Evolutionary conservation across 2,113 vertebrate species (phyloP), one percentile per base, ranked within the genome.

Genomic region (Pygoscelis antarcticus): DNA sequence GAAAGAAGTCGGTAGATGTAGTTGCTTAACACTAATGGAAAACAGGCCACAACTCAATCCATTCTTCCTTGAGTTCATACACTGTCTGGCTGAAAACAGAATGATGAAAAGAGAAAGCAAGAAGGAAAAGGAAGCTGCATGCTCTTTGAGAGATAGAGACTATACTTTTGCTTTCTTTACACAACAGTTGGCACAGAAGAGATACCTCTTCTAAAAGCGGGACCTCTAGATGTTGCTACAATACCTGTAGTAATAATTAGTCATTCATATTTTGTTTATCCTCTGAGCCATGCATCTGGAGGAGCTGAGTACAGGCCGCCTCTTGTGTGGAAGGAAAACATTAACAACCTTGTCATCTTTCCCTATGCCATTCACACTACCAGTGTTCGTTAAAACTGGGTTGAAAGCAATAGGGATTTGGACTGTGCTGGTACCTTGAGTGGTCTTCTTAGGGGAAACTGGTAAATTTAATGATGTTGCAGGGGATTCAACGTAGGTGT

Each of bases 351-450:
- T 18, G 40, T 38, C 25, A 0, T 5, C 18, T 13, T 29, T 23
- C 40, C 66, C 30, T 23, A 1, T 17, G 5, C 84, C 36, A 8
- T 66, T 42, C 32, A 1, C 9, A 14, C 16, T 71, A 23, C 27
- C 72, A 11, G 1, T 6, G 29, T 10, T 30, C 11, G 2, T 62
- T 30, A 16, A 42, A 36, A 16, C 6, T 2, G 0, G 13, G 19
- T 44, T 86, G 91, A 78, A 25, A 76, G 47, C 61, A 70, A 16
- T n/a, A 52, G 65, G 55, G 40, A 4, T 55, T 85, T 17, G 57
- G 19, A 10, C 27, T 42, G 74, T 23, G 69, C 62, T 29, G 46
- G 14, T 21, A 23, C 57, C 68, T 10, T 7, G 25, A 61, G 29
- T 0, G 6, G 32, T 12, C 32, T 30, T 13, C 17, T 29, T 42